These are phyloP conservation scores for Plectropomus leopardus DNA, from an alignment of 2,113 vertebrate genomes.

Conservation along the genomic window DNA sequence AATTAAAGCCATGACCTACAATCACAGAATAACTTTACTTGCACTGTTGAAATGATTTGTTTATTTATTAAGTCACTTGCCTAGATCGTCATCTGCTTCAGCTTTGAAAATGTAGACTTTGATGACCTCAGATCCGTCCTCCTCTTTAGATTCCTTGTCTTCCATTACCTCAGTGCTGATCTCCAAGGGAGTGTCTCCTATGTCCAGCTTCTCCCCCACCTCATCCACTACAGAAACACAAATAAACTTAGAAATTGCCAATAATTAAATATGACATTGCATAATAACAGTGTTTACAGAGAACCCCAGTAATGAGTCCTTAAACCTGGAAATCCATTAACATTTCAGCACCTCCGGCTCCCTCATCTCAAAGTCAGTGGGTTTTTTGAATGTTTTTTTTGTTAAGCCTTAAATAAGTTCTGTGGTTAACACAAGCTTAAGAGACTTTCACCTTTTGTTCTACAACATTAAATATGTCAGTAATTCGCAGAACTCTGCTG, in stretches of 20 bases:
- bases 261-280: not conserved
- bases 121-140: slow-evolving; percentile 96
- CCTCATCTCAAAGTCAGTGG: no score
- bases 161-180: slow-evolving; percentile 94
- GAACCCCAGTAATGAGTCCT: no score
- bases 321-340: no score
- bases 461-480: no score
- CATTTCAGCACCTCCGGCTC: no score
- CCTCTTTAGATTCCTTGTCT: slow-evolving; percentile 93
- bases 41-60: not conserved
- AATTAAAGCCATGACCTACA: not conserved
- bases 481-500: no score
- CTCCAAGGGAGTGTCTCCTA: slow-evolving; percentile 94
- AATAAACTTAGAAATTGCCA: slow-evolving; percentile 18
- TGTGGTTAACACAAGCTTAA: no score
- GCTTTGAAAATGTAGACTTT: slow-evolving; percentile 99
- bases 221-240: slow-evolving; percentile 92
- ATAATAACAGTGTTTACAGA: not conserved
- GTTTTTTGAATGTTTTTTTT: no score
- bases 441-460: no score
- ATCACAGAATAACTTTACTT: no score
- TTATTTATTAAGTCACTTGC: slow-evolving; percentile 74
- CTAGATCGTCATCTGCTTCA: slow-evolving; percentile 99
- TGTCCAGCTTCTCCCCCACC: slow-evolving; percentile 97
- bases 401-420: no score